Conservation (phyloP, 2,113 vertebrate species). For the Mesembrinibis cayennensis region DNA sequence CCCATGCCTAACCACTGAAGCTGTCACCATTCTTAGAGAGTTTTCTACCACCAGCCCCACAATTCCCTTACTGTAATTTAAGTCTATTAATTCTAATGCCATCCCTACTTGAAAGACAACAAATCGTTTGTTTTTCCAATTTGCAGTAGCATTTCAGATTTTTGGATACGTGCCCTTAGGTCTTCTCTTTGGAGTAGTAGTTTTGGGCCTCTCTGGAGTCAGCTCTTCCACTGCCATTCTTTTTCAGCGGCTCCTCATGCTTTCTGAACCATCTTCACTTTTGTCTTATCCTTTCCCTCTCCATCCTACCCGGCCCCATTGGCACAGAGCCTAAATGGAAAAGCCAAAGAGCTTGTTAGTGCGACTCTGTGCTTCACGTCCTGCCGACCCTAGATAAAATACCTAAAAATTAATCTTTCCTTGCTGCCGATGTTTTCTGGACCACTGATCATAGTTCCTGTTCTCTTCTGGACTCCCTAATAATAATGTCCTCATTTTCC, state of each 20-base stretch:
- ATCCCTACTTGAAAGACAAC: not conserved
- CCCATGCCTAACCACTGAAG: not conserved
- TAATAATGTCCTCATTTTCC: not conserved
- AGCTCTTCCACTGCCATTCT: not conserved
- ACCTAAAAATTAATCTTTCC: not conserved
- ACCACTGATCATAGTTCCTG: not conserved
- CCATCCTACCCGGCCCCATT: not conserved
- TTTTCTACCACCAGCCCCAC: not conserved
- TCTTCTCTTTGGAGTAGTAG: not conserved
- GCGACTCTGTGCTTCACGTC: not conserved
- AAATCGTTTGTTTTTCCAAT: not conserved
- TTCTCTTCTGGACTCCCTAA: not conserved
- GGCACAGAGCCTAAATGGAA: not conserved
- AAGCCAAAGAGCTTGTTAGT: not conserved
- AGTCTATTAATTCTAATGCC: not conserved
- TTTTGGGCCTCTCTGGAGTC: not conserved
- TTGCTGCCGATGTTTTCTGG: not conserved
- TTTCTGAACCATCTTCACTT: not conserved
- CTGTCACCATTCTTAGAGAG: not conserved
- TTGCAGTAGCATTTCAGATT: not conserved
- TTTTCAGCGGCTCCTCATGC: not conserved
- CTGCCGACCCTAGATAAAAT: accelerated
- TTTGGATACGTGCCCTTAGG: not conserved
- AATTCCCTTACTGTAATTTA: not conserved
- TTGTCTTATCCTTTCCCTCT: not conserved